Evolutionary conservation across 2,888 invertebrate species (phyloP), one percentile per base, ranked within the genome.

Genomic region (Norana najaformis): DNA sequence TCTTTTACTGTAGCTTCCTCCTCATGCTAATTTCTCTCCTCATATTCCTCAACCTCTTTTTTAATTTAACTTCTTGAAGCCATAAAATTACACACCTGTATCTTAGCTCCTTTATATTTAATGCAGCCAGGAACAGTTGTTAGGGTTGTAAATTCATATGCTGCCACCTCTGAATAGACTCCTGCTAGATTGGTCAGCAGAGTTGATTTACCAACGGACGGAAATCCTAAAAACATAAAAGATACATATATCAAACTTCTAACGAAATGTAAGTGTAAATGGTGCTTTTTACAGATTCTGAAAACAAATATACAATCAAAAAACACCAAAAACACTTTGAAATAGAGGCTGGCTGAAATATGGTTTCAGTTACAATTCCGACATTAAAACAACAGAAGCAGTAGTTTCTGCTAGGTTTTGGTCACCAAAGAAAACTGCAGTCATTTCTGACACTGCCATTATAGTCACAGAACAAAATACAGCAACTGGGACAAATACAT

Each of bases 121-220:
- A 99, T 99, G 94, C 99, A 99, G 34, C 99, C 99, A 0, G 99
- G 99, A 23, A 99, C 99, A 18, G 99, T 99, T 0, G 99, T 99
- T 13, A 99, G 96, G 0, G 99, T 99, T 92, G 99, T 99, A 95
- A 99, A 99, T 95, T 99, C 99, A 95, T 99, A 99, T 0, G 99
- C 99, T 53, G 99, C 99, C 14, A 99, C 99, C 96, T 99, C 99
- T 0, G 99, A 99, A 95, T 99, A 99, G 20, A 99, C 99, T 30
- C 99, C 99, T n/a, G 99, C 99, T 92, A 99, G 95, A 93, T 98
- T 99, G 92, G 98, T 98, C 30, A 99, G 96, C 89, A 99, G 95
- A 0, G 99, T 99, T 0, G 99, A 99, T 95, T 99, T 99, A 0
- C 99, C 99, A 85, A 99, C 99, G 0, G 99, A 99, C 14, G 99